Evolutionary conservation across 2,888 invertebrate species (phyloP), one percentile per base, ranked within the genome.

Genomic region (Sipunculus nudus): DNA sequence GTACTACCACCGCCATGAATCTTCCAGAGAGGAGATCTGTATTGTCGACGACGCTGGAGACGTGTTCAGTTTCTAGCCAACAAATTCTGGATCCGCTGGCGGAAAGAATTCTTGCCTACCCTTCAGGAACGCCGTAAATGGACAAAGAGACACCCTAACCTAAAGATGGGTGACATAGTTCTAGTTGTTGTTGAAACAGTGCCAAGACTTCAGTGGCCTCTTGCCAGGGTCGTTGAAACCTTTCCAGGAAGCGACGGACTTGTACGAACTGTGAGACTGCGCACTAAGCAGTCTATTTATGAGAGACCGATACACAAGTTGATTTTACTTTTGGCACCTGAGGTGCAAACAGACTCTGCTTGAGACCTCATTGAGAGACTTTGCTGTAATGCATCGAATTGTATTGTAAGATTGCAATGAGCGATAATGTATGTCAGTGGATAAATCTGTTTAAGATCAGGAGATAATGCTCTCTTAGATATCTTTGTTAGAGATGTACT

Each of bases 1-100:
- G 35, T 53, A 13, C n/a, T 64, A 1, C 65, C 67, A 21, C 69
- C 66, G 16, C 69, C 61, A 25, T 68, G 69, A 16, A 38, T 60
- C n/a, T 72, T 72, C 32, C 26, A 39, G 26, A 47, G 40, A 46
- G 23, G 23, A 1, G 70, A 68, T 41, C 6, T 71, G 10, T 70
- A 64, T 31, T 50, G 32, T 10, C 23, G 66, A 23, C 62, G 60
- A 29, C 58, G 63, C 0, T 72, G 68, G 71, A 6, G 66, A 21
- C 61, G 68, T 2, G 56, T 59, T 2, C 68, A 73, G 23, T 55
- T 61, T 56, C 21, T 71, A 2, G 59, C 60, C 19, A 64, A 72
- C 40, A 55, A 63, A 21, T 68, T 73, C 50, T 73, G 68, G 70
- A 8, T 19, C 31, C 55, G 70, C 6, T 72, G 72, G 69, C 38